phyloP scores from a whole-genome alignment of 1,140 invertebrate genomes.

The Scaptomyza montana region DNA sequence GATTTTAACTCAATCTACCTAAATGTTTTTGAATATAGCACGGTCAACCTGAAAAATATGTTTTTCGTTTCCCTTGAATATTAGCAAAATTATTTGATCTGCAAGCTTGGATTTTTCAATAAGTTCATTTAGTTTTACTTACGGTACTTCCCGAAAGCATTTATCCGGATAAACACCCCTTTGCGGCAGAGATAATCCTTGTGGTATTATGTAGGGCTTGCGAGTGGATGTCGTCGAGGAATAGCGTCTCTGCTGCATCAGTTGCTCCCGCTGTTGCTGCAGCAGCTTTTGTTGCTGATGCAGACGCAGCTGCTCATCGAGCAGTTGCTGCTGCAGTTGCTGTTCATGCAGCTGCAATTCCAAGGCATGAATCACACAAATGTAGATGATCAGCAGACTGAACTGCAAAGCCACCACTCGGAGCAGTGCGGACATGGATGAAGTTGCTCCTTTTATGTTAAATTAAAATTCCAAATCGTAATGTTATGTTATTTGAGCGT shows the following conservation, averaged over 20 bases:
- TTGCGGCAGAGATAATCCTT: slow-evolving; percentile 70
- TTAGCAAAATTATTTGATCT: too few species aligned
- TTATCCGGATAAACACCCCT: slow-evolving; percentile 66
- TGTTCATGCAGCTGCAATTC: slow-evolving; percentile 65
- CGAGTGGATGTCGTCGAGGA: slow-evolving; percentile 66
- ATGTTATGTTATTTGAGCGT: not conserved
- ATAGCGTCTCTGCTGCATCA: slow-evolving; percentile 47
- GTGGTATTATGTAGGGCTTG: slow-evolving; percentile 62
- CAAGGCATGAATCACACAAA: slow-evolving; percentile 58
- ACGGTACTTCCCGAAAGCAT: slow-evolving; percentile 80
- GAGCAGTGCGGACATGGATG: slow-evolving; percentile 51
- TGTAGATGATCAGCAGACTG: slow-evolving; percentile 49
- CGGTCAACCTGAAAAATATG: too few species aligned
- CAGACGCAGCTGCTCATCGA: slow-evolving; percentile 56
- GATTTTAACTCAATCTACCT: too few species aligned
- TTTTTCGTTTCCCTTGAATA: too few species aligned
- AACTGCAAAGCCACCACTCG: slow-evolving; percentile 42
- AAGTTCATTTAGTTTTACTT: slow-evolving; percentile 40
- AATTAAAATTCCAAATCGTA: not conserved
- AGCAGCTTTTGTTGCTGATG: slow-evolving; percentile 48
- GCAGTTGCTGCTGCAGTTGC: slow-evolving; percentile 57
- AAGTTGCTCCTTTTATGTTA: not conserved
- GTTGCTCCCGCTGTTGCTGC: slow-evolving; percentile 58
- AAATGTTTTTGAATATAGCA: too few species aligned
- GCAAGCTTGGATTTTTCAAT: too few species aligned